Percentiles rank a stretch among this genome's conserved stretches.
Evolutionary conservation across 2,113 vertebrate species (phyloP).

Genomic region (Mastomys natalensis): DNA sequence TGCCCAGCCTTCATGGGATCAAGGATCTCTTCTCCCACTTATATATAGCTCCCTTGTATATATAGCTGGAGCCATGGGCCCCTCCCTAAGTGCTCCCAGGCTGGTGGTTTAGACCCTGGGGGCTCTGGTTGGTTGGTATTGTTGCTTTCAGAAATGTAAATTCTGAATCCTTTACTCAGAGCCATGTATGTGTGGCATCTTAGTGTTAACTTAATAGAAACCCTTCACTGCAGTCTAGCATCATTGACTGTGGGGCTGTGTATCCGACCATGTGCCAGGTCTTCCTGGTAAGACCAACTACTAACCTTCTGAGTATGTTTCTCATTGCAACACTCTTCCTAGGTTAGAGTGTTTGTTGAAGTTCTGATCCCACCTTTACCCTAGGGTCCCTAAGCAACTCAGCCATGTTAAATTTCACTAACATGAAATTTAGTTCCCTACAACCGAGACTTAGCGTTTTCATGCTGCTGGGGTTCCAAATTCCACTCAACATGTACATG

Average conservation of each 20-base stretch:
- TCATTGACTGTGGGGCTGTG: constrained; percentile 80
- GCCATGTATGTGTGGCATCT: too few species aligned
- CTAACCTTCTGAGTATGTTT: constrained; percentile 87
- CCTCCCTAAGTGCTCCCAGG: too few species aligned
- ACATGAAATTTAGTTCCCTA: not conserved
- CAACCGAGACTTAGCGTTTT: not conserved
- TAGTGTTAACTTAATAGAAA: too few species aligned
- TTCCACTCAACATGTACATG: rapidly evolving
- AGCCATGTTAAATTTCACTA: not conserved
- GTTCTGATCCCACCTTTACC: constrained; percentile 68
- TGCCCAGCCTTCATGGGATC: too few species aligned
- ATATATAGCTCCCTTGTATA: too few species aligned
- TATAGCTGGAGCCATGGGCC: too few species aligned
- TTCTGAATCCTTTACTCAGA: constrained; percentile 69
- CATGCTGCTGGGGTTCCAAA: not conserved
- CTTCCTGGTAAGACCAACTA: not conserved
- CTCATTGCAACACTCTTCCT: constrained; percentile 73
- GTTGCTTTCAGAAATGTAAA: constrained; percentile 91
- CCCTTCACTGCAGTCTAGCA: too few species aligned
- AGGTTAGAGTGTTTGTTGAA: constrained; percentile 76
- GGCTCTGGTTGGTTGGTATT: too few species aligned
- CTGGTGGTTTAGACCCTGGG: too few species aligned
- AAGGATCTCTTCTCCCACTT: too few species aligned
- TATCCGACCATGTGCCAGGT: constrained; percentile 80
- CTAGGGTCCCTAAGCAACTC: constrained; percentile 49